Base-by-base conservation (phyloP, 1,140 invertebrate species). In the Physella acuta region DNA sequence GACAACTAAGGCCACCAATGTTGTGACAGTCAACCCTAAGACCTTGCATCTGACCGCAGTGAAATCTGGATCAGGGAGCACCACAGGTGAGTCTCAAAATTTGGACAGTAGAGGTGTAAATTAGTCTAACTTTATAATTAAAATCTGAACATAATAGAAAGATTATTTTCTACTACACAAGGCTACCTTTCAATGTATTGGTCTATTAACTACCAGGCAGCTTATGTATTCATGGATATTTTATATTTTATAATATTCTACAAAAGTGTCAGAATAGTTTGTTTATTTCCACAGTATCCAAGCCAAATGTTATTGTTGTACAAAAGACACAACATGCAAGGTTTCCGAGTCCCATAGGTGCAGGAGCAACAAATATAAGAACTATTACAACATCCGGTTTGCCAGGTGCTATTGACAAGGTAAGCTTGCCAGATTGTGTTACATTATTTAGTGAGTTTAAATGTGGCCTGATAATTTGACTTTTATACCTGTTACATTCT, bases 271-370 rank as follows among this genome's bases (percentile, higher is more conserved):
- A 11, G 44, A 49, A 11, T n/a, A 49, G n/a, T n/a, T 49, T 49
- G 44, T 14, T n/a, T 49, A n/a, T 8, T 44, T 44, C 39, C 8
- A 16, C 56, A 76, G 80, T 76, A 55, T 75, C 79, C 37, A 85
- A 85, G 64, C 82, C 84, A 20, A 86, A 86, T 78, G 82, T 86
- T 1, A 85, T 86, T 68, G 84, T 86, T 26, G 84, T 86, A 52
- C 84, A 85, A 72, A 86, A 86, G 72, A 84, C 82, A 11, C 83
- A 84, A 37, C 77, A 77, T n/a, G 66, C 76, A 53, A 39, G 77
- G 52, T 64, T 73, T 34, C 63, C 14, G 58, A 68, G 49, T 59
- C 75, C 71, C 16, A 63, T 59, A 24, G 53, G 37, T 36, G 71
- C 61, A 37, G 70, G 30, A 31, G 64, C 31, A 31, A 4, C 61